Conservation (phyloP, 2,888 invertebrate species). For the Callyntrura sp. region DNA sequence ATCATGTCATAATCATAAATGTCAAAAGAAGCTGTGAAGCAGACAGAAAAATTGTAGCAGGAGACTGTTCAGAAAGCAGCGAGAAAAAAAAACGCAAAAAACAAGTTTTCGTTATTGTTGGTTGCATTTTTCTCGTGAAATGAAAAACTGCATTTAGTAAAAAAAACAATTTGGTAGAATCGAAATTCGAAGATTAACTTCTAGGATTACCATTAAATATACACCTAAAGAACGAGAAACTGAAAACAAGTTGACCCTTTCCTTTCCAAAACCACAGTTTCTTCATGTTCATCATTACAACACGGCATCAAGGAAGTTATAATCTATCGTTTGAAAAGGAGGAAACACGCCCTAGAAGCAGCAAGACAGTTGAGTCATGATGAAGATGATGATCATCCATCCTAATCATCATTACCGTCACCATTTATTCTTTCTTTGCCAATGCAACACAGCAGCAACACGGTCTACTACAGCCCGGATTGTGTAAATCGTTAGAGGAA, state of each 20-base stretch:
- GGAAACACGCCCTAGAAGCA: slow-evolving; percentile 17
- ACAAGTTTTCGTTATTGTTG: not conserved
- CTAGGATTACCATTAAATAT: not conserved
- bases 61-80: too few relatives aligned
- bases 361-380: not conserved
- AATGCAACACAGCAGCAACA: not conserved
- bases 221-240: not conserved
- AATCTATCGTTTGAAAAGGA: not conserved
- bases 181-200: not conserved
- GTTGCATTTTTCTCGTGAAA: not conserved
- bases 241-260: not conserved
- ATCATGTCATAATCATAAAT: slow-evolving; percentile 6
- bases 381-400: slow-evolving; percentile 6
- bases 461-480: slow-evolving; percentile 29
- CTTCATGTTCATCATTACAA: not conserved
- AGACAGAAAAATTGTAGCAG: not conserved
- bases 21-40: slow-evolving; percentile 25
- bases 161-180: not conserved
- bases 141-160: not conserved
- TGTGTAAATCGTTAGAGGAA: not conserved
- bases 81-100: slow-evolving; percentile 6
- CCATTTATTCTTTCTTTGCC: slow-evolving; percentile 40
- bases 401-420: slow-evolving; percentile 42
- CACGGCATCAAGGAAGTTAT: not conserved
- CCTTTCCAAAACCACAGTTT: not conserved